Evolutionary conservation across 2,797 vertebrate genomes (phyloP), one percentile per base, ranked within the genome.

Genomic region (Gymnodraco acuticeps): DNA sequence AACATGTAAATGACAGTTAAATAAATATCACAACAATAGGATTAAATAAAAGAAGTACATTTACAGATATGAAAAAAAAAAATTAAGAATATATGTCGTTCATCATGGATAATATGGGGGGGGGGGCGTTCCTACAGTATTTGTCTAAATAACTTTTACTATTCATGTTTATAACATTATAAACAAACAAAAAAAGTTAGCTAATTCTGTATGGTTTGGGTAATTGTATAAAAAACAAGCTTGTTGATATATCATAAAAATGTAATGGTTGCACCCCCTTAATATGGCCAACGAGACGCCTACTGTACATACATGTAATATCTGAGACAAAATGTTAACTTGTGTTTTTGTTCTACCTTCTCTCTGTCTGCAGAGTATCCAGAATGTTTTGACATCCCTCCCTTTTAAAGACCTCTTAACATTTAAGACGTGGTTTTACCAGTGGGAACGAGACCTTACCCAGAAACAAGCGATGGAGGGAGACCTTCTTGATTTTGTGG

Each of bases 401-500:
- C 59, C 5, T 9, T 2, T 0, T 0, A 51, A 83, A 0, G 89
- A 93, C 47, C 54, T 92, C 0, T 14, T 42, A 2, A 55, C 66
- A 6, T 94, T 93, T 75, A 92, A 85, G 73, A 33, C 70, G 4
- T 47, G 45, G 8, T 78, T 90, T 77, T 50, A 16, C 59, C 75
- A 78, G 4, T 73, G 73, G 51, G 65, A 92, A 19, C 0, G 13
- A 12, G 16, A 3, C 2, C 1, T 80, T 13, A 63, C 42, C 2
- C n/a, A 61, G 16, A 5, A 55, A 5, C 50, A 87, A 0, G 6
- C 80, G 59, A 41, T 78, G 66, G 81, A 92, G 1, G 86, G 80
- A 63, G 94, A 94, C 75, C 5, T 89, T 20, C 89, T 94, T 0
- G 90, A 94, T 77, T 84, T 93, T 64, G 94, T 94, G 81, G 93